A percentile compares a stretch with the other conserved stretches of the same genome.
phyloP scores from a whole-genome alignment of 2,888 invertebrate species.

The Spilarctia lutea region DNA sequence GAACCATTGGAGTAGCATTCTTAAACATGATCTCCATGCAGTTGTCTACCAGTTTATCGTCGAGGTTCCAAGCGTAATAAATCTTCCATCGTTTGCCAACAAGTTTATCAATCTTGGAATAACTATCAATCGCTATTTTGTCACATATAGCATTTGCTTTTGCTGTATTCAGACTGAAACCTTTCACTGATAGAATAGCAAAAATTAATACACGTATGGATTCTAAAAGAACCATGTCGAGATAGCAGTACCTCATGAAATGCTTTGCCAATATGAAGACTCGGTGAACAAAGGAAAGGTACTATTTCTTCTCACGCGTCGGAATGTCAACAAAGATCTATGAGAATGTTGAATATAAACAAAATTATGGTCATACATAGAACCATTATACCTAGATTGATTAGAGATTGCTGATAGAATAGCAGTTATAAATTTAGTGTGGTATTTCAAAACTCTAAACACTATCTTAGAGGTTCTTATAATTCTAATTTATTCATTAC shows the following conservation, averaged over 20 bases:
- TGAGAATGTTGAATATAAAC: slow-evolving; percentile 10
- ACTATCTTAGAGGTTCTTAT: neutral
- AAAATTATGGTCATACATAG: neutral
- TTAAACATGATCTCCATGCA: slow-evolving; percentile 71
- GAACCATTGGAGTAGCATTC: slow-evolving; percentile 64
- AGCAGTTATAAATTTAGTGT: neutral
- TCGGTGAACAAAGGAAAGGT: neutral
- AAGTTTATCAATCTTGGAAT: slow-evolving; percentile 66
- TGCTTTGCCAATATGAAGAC: slow-evolving; percentile 3
- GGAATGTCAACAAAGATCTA: slow-evolving; percentile 7
- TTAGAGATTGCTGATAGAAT: neutral
- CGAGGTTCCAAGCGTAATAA: slow-evolving; percentile 66
- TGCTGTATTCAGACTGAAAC: neutral
- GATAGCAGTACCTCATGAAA: slow-evolving; percentile 7
- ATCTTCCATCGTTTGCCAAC: slow-evolving; percentile 69
- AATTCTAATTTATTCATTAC: neutral
- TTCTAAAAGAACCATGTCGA: slow-evolving; percentile 31
- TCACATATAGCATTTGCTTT: slow-evolving; percentile 49
- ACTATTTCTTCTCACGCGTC: slow-evolving; percentile 2
- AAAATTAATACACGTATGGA: slow-evolving; percentile 15
- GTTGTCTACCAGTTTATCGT: slow-evolving; percentile 58
- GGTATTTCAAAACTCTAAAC: neutral
- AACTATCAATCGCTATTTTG: slow-evolving; percentile 60
- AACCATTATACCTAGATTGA: neutral
- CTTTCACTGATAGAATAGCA: slow-evolving; percentile 5